phyloP scores from a whole-genome alignment of 2,113 vertebrate species.

The Semnornis frantzii region DNA sequence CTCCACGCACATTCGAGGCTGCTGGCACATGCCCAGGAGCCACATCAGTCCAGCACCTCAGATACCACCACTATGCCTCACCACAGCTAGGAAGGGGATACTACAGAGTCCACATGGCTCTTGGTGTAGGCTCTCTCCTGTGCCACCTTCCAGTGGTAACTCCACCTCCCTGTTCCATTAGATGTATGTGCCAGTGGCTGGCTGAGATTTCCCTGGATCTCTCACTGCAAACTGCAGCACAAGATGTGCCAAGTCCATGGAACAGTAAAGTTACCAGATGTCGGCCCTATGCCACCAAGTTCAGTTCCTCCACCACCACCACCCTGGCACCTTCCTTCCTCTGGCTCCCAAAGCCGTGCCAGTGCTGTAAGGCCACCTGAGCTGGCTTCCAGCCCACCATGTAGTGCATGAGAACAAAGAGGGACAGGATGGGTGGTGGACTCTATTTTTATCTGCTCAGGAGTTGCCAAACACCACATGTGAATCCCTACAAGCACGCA shows the following conservation, averaged over 20 bases:
- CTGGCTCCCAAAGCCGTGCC: neutral
- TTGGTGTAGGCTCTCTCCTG: neutral
- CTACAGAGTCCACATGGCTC: neutral
- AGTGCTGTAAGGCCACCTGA: neutral
- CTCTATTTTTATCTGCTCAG: conserved; percentile 20
- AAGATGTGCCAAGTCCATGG: neutral
- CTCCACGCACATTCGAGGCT: neutral
- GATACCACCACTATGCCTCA: neutral
- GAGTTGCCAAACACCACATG: neutral
- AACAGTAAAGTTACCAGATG: neutral
- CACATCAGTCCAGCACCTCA: neutral
- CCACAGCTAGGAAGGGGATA: neutral
- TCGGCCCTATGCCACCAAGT: neutral
- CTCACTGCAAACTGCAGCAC: neutral
- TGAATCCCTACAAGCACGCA: neutral
- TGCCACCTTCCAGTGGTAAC: neutral
- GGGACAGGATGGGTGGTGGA: neutral
- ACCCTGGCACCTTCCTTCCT: neutral
- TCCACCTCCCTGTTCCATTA: neutral
- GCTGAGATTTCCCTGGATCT: neutral
- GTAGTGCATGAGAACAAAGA: neutral
- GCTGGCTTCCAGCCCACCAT: neutral
- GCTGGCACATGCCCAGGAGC: neutral
- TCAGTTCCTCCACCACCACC: neutral
- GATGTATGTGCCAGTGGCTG: neutral